These are phyloP conservation scores for Napeogenes sylphis DNA, from an alignment of 2,888 invertebrate genomes.

Conservation along the genomic window DNA sequence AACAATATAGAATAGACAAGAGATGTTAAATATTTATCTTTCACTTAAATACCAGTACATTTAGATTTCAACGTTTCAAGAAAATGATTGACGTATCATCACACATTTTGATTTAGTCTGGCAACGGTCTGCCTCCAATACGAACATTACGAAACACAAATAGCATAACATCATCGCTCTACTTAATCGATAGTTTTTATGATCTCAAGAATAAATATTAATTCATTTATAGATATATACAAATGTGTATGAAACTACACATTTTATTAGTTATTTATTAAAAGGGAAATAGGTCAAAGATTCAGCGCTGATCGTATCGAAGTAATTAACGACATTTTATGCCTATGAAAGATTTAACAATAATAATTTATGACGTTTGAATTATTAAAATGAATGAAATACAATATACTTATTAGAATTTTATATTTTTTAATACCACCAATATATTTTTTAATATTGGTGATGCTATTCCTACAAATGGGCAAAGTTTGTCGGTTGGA, in stretches of 20 bases:
- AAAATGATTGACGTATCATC: background rate
- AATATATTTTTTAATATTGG: too few species aligned
- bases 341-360: too few species aligned
- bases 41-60: too few species aligned
- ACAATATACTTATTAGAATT: too few species aligned
- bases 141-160: conserved; percentile 13
- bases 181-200: conserved; percentile 50
- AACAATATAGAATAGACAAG: too few species aligned
- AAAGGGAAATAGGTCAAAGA: conserved; percentile 15
- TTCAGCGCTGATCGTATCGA: background rate
- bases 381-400: too few species aligned
- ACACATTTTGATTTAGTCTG: background rate
- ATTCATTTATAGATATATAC: conserved; percentile 33
- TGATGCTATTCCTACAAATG: too few species aligned
- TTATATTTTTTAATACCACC: too few species aligned
- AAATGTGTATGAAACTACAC: conserved; percentile 16
- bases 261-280: conserved; percentile 2
- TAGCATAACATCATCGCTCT: conserved; percentile 38
- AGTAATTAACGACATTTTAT: background rate
- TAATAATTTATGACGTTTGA: too few species aligned
- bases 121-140: background rate
- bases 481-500: too few species aligned
- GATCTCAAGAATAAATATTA: conserved; percentile 38
- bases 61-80: too few species aligned
- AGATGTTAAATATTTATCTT: too few species aligned